Percentiles rank a stretch among this genome's conserved stretches.
Conservation (phyloP, 37 sponge, comb jelly and placozoan genomes). For the Beroe forskalii region DNA sequence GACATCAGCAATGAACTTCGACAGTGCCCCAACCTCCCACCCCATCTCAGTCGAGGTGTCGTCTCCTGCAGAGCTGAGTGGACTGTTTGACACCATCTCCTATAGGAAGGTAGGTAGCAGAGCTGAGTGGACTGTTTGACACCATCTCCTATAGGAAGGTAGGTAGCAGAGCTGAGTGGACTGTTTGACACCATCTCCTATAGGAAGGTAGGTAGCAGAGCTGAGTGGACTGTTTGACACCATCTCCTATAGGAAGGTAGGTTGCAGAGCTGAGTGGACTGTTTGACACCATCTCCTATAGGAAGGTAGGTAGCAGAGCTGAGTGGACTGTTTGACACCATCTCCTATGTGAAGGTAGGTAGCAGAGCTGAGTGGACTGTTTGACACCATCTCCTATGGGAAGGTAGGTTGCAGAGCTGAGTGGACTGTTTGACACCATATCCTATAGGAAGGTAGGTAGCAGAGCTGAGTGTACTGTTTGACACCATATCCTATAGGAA, state of each 20-base stretch:
- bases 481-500: no score
- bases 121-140: not conserved
- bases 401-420: conserved; percentile 82
- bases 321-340: conserved; percentile 88
- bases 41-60: conserved; percentile 65
- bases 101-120: conserved; percentile 79
- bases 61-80: conserved; percentile 80
- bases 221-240: conserved; percentile 88
- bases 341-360: conserved; percentile 94
- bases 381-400: conserved; percentile 92
- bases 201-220: conserved; percentile 88
- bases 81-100: conserved; percentile 91
- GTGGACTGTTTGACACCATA: conserved; percentile 88
- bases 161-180: conserved; percentile 81
- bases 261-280: not conserved
- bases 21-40: conserved; percentile 53
- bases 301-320: conserved; percentile 92
- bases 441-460: conserved; percentile 94
- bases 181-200: conserved; percentile 95
- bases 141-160: no score
- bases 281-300: conserved; percentile 87
- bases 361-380: conserved; percentile 84
- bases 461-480: no score
- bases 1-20: conserved; percentile 48
- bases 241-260: conserved; percentile 92